phyloP scores from a whole-genome alignment of 2,888 invertebrate genomes.

The Ormyrus rosae region DNA sequence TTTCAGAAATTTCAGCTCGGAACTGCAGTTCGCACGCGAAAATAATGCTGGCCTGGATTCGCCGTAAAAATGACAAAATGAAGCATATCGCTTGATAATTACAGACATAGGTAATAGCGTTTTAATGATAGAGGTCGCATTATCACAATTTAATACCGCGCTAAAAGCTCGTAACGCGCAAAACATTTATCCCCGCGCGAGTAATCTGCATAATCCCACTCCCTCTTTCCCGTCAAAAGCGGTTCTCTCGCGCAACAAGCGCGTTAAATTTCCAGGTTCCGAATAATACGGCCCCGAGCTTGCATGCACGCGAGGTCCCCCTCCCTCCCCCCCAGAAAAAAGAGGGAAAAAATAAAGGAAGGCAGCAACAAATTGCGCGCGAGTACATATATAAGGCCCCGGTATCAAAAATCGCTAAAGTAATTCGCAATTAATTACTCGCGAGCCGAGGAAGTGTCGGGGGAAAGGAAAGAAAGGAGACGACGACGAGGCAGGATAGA shows the following conservation, averaged over 20 bases:
- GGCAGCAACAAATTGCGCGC: slow-evolving; percentile 27
- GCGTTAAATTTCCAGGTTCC: slow-evolving; percentile 17
- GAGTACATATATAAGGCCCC: background rate
- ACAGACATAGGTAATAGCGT: slow-evolving; percentile 8
- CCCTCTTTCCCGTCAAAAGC: background rate
- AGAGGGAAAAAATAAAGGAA: slow-evolving; percentile 12
- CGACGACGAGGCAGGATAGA: slow-evolving; percentile 28
- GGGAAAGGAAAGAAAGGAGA: background rate
- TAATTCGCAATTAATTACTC: slow-evolving; percentile 51
- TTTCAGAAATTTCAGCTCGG: too few species aligned
- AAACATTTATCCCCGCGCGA: slow-evolving; percentile 10
- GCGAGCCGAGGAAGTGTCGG: slow-evolving; percentile 11
- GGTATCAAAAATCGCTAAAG: slow-evolving; percentile 48
- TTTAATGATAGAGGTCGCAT: slow-evolving; percentile 32
- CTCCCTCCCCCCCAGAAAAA: background rate
- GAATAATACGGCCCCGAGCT: background rate
- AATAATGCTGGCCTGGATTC: too few species aligned
- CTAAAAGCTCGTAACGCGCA: slow-evolving; percentile 10
- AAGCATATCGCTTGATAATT: too few species aligned
- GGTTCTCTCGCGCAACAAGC: background rate
- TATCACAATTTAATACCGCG: slow-evolving; percentile 28
- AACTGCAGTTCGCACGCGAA: too few species aligned
- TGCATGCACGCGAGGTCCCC: background rate
- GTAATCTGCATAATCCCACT: slow-evolving; percentile 24
- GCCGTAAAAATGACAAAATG: too few species aligned